These are phyloP conservation scores for Chaetodon auriga DNA, from an alignment of 2,113 vertebrate genomes.

Conservation along the genomic window DNA sequence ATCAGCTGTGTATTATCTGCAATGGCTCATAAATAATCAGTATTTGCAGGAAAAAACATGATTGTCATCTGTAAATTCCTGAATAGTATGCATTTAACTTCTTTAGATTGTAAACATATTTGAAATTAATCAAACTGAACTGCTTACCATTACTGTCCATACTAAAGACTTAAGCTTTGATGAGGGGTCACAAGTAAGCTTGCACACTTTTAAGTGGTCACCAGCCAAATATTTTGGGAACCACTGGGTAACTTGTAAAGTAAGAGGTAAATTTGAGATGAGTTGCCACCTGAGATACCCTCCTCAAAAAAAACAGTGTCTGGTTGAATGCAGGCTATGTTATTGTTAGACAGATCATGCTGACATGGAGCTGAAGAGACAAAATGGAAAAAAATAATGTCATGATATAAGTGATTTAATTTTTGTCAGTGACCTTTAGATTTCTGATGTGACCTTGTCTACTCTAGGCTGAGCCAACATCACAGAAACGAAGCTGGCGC, in stretches of 20 bases:
- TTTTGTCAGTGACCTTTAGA: not conserved
- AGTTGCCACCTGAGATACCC: too few species aligned
- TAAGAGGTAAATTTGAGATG: not conserved
- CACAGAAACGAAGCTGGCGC: constrained; percentile 87
- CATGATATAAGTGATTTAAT: too few species aligned
- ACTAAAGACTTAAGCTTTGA: not conserved
- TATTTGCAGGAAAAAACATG: too few species aligned
- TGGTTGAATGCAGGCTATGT: too few species aligned
- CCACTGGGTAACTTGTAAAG: not conserved
- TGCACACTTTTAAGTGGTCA: not conserved
- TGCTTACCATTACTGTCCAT: not conserved
- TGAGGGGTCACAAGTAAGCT: not conserved
- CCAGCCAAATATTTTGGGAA: not conserved
- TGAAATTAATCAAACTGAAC: not conserved
- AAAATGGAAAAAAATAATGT: too few species aligned
- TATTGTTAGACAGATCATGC: too few species aligned
- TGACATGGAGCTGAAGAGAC: too few species aligned
- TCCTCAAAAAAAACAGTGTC: too few species aligned
- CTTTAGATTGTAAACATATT: not conserved
- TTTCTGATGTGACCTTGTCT: not conserved
- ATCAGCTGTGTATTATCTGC: too few species aligned
- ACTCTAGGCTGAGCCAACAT: constrained; percentile 86
- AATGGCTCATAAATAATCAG: too few species aligned
- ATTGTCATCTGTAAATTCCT: too few species aligned
- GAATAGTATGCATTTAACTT: not conserved